Conservation (phyloP, 2,888 invertebrate species). For the Chrysina gloriosa region DNA sequence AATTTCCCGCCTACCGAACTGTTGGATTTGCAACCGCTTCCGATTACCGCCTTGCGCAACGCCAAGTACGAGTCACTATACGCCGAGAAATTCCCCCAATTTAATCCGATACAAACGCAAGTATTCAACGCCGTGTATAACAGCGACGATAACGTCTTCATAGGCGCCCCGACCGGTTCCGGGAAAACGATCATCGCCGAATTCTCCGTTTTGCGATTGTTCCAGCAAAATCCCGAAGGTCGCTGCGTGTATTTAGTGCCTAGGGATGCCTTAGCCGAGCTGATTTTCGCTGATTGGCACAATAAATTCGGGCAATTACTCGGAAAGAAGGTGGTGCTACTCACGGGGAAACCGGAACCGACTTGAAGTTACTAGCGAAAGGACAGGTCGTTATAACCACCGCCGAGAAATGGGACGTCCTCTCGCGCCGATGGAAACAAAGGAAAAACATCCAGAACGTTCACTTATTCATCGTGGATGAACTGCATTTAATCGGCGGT, state of each 20-base stretch:
- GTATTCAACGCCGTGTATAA: constrained; percentile 99
- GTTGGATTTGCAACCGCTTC: constrained; percentile 95
- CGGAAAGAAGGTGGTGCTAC: constrained; percentile 86
- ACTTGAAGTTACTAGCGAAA: constrained; percentile 91
- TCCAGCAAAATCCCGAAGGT: constrained; percentile 79
- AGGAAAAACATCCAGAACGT: constrained; percentile 98
- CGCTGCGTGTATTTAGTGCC: constrained; percentile 95
- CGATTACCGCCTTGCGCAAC: constrained; percentile 92
- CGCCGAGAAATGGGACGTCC: constrained; percentile 98
- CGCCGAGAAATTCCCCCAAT: constrained; percentile 86
- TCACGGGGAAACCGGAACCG: constrained; percentile 99
- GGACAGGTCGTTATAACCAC: constrained; percentile 97
- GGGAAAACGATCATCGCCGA: constrained; percentile 96
- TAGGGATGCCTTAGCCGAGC: constrained; percentile 90
- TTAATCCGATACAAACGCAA: constrained; percentile 99
- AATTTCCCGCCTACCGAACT: constrained; percentile 98
- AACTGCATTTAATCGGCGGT: constrained; percentile 90
- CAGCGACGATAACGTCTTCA: constrained; percentile 97
- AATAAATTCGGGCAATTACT: constrained; percentile 85
- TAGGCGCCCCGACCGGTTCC: constrained; percentile 92
- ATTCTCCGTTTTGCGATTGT: constrained; percentile 90
- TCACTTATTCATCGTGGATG: constrained; percentile 96
- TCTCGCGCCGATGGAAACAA: constrained; percentile 98
- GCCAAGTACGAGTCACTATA: constrained; percentile 88
- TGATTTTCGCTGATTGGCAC: constrained; percentile 92